phyloP scores from a whole-genome alignment of 2,797 vertebrate species.

The Harpagifer antarcticus region DNA sequence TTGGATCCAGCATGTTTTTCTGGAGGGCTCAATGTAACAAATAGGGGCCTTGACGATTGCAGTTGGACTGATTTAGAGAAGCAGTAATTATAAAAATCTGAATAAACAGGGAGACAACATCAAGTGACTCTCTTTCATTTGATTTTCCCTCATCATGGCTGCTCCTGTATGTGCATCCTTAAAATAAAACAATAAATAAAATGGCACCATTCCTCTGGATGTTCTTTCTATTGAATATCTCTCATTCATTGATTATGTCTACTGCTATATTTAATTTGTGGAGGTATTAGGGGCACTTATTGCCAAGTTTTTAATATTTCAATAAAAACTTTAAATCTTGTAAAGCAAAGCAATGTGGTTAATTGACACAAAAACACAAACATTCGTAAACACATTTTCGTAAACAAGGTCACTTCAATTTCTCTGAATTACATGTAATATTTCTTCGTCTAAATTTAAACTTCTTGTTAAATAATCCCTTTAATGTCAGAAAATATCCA shows the following conservation, averaged over 20 bases:
- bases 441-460: too few species aligned
- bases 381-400: too few species aligned
- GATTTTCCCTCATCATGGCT: not conserved
- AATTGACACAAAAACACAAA: too few species aligned
- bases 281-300: too few species aligned
- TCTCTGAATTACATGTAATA: too few species aligned
- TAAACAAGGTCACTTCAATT: too few species aligned
- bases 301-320: too few species aligned
- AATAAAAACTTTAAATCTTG: too few species aligned
- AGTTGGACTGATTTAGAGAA: conserved; percentile 10
- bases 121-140: conserved; percentile 2
- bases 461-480: too few species aligned
- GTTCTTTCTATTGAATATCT: not conserved
- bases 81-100: conserved; percentile 23
- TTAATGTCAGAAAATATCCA: too few species aligned
- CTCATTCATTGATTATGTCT: not conserved
- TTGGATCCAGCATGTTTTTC: conserved; percentile 38
- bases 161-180: not conserved
- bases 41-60: conserved; percentile 19
- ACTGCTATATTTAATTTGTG: too few species aligned
- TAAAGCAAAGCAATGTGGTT: too few species aligned
- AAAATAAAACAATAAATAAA: not conserved
- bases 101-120: conserved; percentile 9
- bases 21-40: conserved; percentile 33
- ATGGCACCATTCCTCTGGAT: not conserved